These are phyloP conservation scores for Alloplasta piceator DNA, from an alignment of 2,888 invertebrate species.

Conservation along the genomic window DNA sequence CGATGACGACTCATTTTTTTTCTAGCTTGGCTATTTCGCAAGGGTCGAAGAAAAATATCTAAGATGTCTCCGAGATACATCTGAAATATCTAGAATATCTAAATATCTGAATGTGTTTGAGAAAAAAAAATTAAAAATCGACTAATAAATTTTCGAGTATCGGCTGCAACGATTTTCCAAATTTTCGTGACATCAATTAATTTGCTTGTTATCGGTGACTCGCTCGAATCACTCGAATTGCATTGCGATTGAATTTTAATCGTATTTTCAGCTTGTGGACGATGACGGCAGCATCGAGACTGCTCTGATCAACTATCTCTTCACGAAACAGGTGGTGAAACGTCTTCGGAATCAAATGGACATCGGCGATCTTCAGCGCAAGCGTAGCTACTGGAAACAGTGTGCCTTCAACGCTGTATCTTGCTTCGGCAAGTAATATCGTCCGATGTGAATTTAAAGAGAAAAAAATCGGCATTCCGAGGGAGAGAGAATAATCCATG, in stretches of 20 bases:
- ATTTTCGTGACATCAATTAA: too few relatives aligned
- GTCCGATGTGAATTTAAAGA: neutral
- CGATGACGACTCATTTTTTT: neutral
- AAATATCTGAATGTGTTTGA: neutral
- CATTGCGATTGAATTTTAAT: too few relatives aligned
- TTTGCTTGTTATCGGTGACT: too few relatives aligned
- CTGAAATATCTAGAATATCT: neutral
- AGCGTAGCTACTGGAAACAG: constrained; percentile 85
- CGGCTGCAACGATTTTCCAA: too few relatives aligned
- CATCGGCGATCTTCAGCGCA: constrained; percentile 83
- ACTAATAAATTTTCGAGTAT: too few relatives aligned
- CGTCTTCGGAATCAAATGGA: constrained; percentile 83
- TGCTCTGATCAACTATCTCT: constrained; percentile 84
- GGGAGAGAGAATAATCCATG: constrained; percentile 23
- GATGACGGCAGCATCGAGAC: constrained; percentile 83
- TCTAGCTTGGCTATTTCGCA: neutral
- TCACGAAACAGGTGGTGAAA: constrained; percentile 84
- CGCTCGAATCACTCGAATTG: too few relatives aligned
- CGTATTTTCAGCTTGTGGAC: constrained; percentile 78
- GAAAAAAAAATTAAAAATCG: neutral
- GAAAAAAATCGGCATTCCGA: constrained; percentile 17
- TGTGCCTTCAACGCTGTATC: constrained; percentile 86
- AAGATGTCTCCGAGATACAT: too few relatives aligned
- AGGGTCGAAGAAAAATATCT: too few relatives aligned
- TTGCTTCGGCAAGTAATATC: constrained; percentile 84